A percentile compares a stretch with the other conserved stretches of the same genome.
phyloP scores from a whole-genome alignment of 1,140 invertebrate genomes.

The Meloidogyne hapla region DNA sequence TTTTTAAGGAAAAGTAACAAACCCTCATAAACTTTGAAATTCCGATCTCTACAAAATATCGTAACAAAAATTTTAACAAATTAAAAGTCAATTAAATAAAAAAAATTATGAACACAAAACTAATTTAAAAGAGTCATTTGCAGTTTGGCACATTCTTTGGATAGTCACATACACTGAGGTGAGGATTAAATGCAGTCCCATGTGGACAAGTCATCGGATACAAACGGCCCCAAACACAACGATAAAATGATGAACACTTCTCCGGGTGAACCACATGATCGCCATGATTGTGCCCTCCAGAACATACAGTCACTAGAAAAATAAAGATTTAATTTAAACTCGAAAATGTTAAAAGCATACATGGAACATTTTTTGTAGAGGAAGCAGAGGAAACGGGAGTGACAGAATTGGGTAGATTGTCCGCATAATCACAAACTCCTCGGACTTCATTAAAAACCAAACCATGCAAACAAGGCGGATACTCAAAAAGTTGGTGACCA shows the following conservation, averaged over 20 bases:
- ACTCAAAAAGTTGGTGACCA: conserved; percentile 7
- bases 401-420: too few relatives aligned
- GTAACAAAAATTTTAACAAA: background rate
- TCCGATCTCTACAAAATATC: background rate
- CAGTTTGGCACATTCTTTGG: conserved; percentile 9
- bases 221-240: conserved; percentile 29
- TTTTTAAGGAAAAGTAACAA: too few relatives aligned
- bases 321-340: background rate
- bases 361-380: background rate
- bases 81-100: background rate
- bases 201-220: conserved; percentile 25
- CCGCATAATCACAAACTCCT: conserved; percentile 3
- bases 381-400: too few relatives aligned
- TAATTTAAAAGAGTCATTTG: background rate
- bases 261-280: conserved; percentile 1
- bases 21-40: too few relatives aligned
- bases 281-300: conserved; percentile 11
- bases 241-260: conserved; percentile 23
- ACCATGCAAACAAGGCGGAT: conserved; percentile 10
- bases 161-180: conserved; percentile 29
- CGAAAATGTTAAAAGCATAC: background rate
- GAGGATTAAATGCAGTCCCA: conserved; percentile 31
- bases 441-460: conserved; percentile 7
- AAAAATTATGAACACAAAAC: background rate
- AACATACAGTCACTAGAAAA: background rate